phyloP scores from a whole-genome alignment of 2,888 invertebrate genomes.

The Onchidella celtica region DNA sequence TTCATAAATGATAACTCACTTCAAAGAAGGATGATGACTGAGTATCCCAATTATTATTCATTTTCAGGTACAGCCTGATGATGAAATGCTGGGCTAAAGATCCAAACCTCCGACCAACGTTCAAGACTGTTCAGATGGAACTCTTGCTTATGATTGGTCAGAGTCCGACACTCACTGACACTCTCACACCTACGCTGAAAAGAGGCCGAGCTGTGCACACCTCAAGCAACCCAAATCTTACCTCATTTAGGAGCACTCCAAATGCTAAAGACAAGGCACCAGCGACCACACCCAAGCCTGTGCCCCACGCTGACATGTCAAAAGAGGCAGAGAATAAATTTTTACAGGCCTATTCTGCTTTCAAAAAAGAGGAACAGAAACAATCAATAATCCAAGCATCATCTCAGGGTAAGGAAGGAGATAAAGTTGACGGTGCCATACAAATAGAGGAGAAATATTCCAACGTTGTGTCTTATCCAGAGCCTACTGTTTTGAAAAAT shows the following conservation, averaged over 20 bases:
- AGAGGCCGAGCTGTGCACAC: background rate
- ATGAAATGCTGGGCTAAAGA: constrained; percentile 51
- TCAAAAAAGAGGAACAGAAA: background rate
- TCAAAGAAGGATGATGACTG: no score
- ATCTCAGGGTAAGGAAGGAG: background rate
- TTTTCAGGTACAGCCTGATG: constrained; percentile 50
- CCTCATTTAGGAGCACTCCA: background rate
- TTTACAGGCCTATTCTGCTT: no score
- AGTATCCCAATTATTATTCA: no score
- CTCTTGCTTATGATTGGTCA: constrained; percentile 34
- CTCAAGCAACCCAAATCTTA: background rate
- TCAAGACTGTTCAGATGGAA: constrained; percentile 28
- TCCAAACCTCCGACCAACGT: constrained; percentile 44
- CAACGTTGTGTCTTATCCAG: background rate
- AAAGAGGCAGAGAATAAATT: no score
- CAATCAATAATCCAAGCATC: background rate
- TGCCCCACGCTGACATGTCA: background rate
- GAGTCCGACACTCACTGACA: background rate
- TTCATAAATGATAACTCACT: no score
- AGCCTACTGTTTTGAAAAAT: background rate
- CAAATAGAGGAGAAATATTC: background rate
- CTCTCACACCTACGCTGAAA: background rate
- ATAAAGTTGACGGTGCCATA: no score
- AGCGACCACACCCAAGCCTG: background rate
- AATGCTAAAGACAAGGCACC: background rate